Conservation (phyloP, 2,797 vertebrate species). For the Phylloscopus collybita region DNA sequence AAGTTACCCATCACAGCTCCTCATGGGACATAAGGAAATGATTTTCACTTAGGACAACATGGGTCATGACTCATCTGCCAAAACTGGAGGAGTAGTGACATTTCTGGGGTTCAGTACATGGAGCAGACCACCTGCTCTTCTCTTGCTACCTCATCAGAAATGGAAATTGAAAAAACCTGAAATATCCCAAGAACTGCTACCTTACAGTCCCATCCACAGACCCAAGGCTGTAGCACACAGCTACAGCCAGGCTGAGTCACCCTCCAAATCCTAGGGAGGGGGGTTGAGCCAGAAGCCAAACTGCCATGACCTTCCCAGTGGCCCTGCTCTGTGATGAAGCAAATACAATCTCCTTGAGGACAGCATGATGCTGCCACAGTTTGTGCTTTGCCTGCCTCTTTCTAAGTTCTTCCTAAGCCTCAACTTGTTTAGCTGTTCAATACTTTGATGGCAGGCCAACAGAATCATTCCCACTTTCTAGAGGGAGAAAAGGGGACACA, state of each 20-base stretch:
- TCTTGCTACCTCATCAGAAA: background rate
- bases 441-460: background rate
- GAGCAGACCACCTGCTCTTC: background rate
- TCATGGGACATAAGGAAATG: background rate
- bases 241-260: background rate
- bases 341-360: background rate
- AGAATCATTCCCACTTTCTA: background rate
- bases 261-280: background rate
- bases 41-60: background rate
- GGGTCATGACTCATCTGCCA: accelerated
- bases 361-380: background rate
- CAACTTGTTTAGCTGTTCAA: background rate
- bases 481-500: background rate
- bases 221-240: background rate
- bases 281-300: background rate
- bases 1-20: background rate
- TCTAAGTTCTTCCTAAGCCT: background rate
- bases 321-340: background rate
- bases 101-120: background rate
- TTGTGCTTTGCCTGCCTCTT: background rate
- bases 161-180: background rate
- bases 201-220: background rate
- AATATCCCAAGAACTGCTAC: background rate
- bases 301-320: background rate
- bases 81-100: background rate